phyloP scores from a whole-genome alignment of 1,140 invertebrate genomes.

The Brachionus sp. region DNA sequence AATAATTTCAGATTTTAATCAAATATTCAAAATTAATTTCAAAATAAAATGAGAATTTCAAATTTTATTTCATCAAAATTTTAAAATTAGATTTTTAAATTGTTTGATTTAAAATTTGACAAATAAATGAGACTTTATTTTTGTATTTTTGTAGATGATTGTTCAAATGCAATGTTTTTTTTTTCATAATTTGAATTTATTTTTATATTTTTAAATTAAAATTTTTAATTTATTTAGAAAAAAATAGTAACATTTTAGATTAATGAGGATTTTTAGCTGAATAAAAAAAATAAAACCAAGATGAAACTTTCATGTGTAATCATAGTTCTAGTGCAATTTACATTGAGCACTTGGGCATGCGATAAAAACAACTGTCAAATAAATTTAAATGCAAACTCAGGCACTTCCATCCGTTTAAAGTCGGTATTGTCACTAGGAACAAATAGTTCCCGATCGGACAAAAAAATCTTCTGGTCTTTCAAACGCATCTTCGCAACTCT shows the following conservation, averaged over 20 bases:
- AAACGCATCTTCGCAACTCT: not conserved
- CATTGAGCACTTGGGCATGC: not conserved
- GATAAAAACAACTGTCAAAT: conserved; percentile 12
- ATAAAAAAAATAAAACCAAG: not conserved
- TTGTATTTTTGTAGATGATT: too few relatives aligned
- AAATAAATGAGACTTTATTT: too few relatives aligned
- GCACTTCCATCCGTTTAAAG: not conserved
- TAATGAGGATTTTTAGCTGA: not conserved
- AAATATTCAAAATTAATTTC: too few relatives aligned
- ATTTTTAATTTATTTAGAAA: not conserved
- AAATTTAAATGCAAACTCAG: not conserved
- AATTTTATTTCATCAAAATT: too few relatives aligned
- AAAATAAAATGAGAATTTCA: too few relatives aligned
- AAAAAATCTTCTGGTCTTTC: conserved; percentile 45
- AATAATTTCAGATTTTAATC: too few relatives aligned
- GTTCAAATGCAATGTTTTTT: not conserved
- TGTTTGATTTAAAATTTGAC: too few relatives aligned
- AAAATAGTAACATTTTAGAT: not conserved
- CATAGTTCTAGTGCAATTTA: not conserved
- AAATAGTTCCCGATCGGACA: not conserved
- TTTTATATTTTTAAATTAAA: not conserved
- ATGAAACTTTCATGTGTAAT: not conserved
- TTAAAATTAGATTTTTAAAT: too few relatives aligned
- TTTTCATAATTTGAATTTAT: not conserved
- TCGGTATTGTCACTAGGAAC: not conserved